Evolutionary conservation across 1,140 invertebrate species (phyloP), one percentile per base, ranked within the genome.

Genomic region (Meteorus sp.): DNA sequence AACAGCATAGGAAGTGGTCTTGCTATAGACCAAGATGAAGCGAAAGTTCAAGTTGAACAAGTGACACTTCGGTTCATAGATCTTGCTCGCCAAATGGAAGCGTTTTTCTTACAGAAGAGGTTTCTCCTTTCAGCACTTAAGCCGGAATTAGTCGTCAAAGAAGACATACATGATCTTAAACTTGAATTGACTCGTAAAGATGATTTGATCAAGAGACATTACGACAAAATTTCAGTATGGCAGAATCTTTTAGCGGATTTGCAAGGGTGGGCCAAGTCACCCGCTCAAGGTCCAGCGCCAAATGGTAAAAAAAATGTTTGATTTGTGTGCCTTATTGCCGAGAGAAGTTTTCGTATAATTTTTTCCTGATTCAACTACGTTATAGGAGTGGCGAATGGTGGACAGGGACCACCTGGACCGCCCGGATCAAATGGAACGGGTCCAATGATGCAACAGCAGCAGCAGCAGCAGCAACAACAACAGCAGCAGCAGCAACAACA

Each of bases 21-120:
- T 51, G 78, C 76, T 60, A 87, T 88, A 58, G 90, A 92, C 67
- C 91, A 92, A 74, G 91, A 94, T 70, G 92, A 94, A 74, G 88
- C 91, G 8, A 85, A 87, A 54, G 84, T 88, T 0, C 92, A 92
- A 80, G 92, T 95, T 1, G 94, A 97, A 66, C 88, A 93, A 78
- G 88, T 88, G 13, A 86, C 90, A 33, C 79, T 90, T 53, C 82
- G 89, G 59, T 96, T 97, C 72, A 86, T 97, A 29, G 94, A 97
- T 75, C 81, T 93, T 25, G 94, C 93, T 0, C 83, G 93, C 23
- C 91, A 95, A 79, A 92, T 96, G 87, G 94, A 98, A 77, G 91
- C 91, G 1, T 96, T 94, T 75, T 98, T 98, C 71, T 75, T 98
- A 1, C 93, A 95, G 74, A 95, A 96, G 76, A 82, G 94, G 70